phyloP scores from a whole-genome alignment of 2,113 vertebrate species.

The Shinisaurus crocodilurus region DNA sequence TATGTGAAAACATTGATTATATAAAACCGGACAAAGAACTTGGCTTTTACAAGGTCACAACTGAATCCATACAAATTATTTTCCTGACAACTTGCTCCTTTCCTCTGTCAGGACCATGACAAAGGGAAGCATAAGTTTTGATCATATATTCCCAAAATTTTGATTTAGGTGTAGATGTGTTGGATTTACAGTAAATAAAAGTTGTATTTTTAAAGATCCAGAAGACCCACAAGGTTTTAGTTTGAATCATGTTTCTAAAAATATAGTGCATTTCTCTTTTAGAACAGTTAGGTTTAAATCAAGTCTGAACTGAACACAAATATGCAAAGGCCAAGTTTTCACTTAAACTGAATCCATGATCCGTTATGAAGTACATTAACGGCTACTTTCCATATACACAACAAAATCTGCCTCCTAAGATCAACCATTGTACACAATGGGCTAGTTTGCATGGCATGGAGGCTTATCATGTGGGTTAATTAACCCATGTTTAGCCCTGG shows the following conservation, averaged over 20 bases:
- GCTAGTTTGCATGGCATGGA: no score
- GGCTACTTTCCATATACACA: not conserved
- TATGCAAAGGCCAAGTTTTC: not conserved
- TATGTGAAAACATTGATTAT: not conserved
- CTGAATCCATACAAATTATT: not conserved
- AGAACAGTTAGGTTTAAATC: not conserved
- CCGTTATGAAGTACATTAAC: no score
- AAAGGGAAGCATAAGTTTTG: not conserved
- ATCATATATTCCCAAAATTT: not conserved
- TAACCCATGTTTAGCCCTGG: no score
- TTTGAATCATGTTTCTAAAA: not conserved
- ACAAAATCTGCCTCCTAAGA: no score
- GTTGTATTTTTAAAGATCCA: not conserved
- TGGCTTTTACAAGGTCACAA: not conserved
- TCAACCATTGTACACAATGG: no score
- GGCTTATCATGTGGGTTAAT: no score
- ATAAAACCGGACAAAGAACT: not conserved
- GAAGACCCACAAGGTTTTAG: not conserved
- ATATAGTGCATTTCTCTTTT: not conserved
- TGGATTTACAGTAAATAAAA: not conserved
- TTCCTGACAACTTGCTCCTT: not conserved
- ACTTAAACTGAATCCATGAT: not conserved
- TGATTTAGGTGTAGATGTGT: not conserved
- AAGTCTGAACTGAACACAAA: not conserved
- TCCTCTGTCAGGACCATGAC: not conserved